Base-by-base conservation (phyloP, 2,113 vertebrate genomes). In the Erythrocercus mccallii region DNA sequence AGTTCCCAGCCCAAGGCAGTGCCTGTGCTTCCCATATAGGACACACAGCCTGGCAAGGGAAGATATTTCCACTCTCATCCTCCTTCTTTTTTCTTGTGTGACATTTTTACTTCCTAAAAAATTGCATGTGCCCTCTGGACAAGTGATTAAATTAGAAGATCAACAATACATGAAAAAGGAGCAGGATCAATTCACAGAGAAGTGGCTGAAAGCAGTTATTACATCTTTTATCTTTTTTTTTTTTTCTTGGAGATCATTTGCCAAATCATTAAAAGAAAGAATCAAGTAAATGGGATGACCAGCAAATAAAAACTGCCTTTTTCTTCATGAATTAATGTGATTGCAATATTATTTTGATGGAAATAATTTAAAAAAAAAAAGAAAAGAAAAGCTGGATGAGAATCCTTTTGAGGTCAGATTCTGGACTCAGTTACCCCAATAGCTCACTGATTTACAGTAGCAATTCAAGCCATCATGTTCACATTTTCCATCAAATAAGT, bases 91-190 rank as follows among this genome's bases (percentile, higher is more conserved):
- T 48, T 37, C 44, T 77, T 47, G 15, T 68, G 65, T 89, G 93
- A 85, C 45, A 64, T 90, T 95, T 96, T 91, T 82, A 86, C 73
- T 94, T 92, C 78, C 91, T 76, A 61, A 70, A 78, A 81, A 82
- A 86, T 74, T 38, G 78, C 77, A 42, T 57, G 53, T 72, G 78
- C 83, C 91, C 91, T 92, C 78, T 24, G 27, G 93, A 82, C n/a
- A 94, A 95, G 70, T 21, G 78, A 87, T 94, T 97, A 92, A 91
- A 95, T 82, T 72, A 87, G 78, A 92, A 96, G 60, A 95, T 60
- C 94, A 92, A 90, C 80, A 94, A 79, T 31, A 91, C n/a, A 78
- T 65, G 88, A 96, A 82, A 74, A 66, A 86, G 48, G 69, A 93
- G 37, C 0, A 2, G 79, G 76, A 93, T 93, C 95, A 94, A 86